Base-by-base conservation (phyloP, 2,113 vertebrate genomes). In the Chascanopsetta lugubris region DNA sequence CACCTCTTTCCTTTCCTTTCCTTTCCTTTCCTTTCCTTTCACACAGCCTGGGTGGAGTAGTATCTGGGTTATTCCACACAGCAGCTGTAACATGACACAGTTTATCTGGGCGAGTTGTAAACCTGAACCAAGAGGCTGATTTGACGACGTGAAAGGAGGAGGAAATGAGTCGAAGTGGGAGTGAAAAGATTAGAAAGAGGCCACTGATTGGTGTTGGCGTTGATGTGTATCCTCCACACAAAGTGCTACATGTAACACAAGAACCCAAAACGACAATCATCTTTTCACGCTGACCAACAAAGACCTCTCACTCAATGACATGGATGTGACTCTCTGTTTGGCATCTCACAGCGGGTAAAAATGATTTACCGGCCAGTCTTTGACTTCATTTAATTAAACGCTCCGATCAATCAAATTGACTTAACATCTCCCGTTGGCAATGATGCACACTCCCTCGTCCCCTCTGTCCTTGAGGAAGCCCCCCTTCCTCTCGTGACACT, bases 31-130 rank as follows among this genome's bases (percentile, higher is more conserved):
- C 66, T 65, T 84, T 25, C 51, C 60, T 61, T 83, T 81, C 79
- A 82, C 61, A 57, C 30, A 32, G 51, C 56, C 22, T 61, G 85
- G 83, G 80, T 80, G 80, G 86, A 66, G 87, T 57, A 66, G 87
- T 57, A 77, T 73, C 75, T 64, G 36, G 78, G 75, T 78, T 83
- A 57, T 78, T 75, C 56, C 47, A 42, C 61, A 43, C 59, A 71
- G 72, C 61, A 50, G 60, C 57, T 73, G 85, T 83, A 87, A 89
- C 79, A 62, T 8, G 77, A 90, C 71, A 75, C 84, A 69, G 66
- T 74, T 75, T 79, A 69, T 81, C 68, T 75, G 80, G 70, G 69
- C 34, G 20, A 9, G 62, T 15, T 68, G 77, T 80, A 70, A 86
- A 89, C 69, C 69, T 62, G 85, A 89, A 69, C 74, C 75, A 45